Evolutionary conservation across 2,113 vertebrate species (phyloP).

Genomic region (Anseranas semipalmata): DNA sequence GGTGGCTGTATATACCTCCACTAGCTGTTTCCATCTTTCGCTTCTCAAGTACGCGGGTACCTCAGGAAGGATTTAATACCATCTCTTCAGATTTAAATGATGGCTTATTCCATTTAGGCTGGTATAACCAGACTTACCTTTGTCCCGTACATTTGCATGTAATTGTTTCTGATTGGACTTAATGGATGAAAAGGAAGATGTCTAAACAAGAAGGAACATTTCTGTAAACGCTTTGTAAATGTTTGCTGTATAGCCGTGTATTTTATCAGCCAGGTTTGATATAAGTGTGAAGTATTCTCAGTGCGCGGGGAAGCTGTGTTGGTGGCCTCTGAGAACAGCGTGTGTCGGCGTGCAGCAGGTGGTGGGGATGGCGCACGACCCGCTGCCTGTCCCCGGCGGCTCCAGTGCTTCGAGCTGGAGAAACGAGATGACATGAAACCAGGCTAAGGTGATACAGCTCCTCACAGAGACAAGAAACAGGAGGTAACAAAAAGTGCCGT

Average conservation of each 20-base stretch:
- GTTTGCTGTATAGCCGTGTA: not conserved
- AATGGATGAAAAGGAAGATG: not conserved
- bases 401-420: not conserved
- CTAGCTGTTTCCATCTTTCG: not conserved
- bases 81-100: not conserved
- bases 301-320: not conserved
- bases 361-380: not conserved
- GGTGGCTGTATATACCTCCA: not conserved
- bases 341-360: no score
- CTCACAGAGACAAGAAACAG: not conserved
- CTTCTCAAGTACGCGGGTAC: not conserved
- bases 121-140: not conserved
- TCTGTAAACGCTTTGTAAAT: not conserved
- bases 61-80: not conserved
- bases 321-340: not conserved
- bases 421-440: not conserved
- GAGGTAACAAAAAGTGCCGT: not conserved
- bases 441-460: not conserved
- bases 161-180: not conserved
- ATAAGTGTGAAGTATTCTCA: accelerated
- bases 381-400: not conserved
- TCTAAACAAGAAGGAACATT: not conserved
- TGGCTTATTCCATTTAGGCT: not conserved
- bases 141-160: not conserved
- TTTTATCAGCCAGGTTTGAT: accelerated